Base-by-base conservation (phyloP, 2,797 vertebrate species). In the Anguilla anguilla region DNA sequence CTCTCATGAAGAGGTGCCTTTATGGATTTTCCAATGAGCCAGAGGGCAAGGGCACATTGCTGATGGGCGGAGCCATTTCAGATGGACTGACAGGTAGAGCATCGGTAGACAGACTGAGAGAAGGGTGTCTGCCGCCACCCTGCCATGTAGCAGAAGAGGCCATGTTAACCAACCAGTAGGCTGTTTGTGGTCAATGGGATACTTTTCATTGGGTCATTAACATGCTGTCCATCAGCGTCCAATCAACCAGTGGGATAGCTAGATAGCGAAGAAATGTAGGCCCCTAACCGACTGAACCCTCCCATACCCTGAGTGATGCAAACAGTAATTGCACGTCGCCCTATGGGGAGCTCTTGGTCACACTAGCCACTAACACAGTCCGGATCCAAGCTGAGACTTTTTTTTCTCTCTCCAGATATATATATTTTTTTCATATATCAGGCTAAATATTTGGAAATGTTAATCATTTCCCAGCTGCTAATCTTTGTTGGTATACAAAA, bases 1-100 rank as follows among this genome's bases (percentile, higher is more conserved):
- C 90, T 89, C 86, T 91, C 90, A 88, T 81, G 84, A 88, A 87
- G 88, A 88, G 89, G 84, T 87, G 86, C 87, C 84, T 55, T 89
- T 91, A 88, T 88, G 89, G 87, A 88, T 90, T 87, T 87, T 87
- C 79, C 39, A 51, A 74, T 85, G 84, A 86, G 86, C 43, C 13
- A 15, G 79, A 85, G 88, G 88, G 81, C 53, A 69, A 88, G 88
- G 85, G 64, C 87, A 53, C 83, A 13, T 53, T 53, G 7, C 57
- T 43, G 39, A 49, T 74, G 72, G 22, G 43, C 1, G 39, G 74
- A 57, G 77, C 17, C 2, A 22, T 11, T 49, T 39, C 77, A 81
- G 77, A 49, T 53, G 43, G 77, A 31, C n/a, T 43, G 39, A 64
- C 57, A 4, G 59, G 17, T 28, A 28, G 86, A 19, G 67, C 49